Conservation (phyloP, 2,797 vertebrate species). For the Pteropus rufus region DNA sequence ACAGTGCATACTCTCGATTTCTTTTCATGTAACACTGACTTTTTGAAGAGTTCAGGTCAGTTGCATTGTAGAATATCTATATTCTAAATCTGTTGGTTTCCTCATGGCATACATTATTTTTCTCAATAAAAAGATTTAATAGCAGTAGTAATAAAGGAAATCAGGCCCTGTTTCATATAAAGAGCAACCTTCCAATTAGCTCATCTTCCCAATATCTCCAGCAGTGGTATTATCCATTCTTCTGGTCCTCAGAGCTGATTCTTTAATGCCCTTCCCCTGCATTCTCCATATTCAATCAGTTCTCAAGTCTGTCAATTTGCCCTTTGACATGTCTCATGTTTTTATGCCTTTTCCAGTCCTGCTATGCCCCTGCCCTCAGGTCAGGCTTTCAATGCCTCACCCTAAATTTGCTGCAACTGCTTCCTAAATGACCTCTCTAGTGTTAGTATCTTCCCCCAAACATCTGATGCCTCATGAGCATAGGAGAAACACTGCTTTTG, state of each 20-base stretch:
- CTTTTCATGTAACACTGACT: background rate
- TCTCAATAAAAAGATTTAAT: background rate
- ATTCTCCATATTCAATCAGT: background rate
- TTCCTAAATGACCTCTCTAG: background rate
- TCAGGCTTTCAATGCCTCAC: background rate
- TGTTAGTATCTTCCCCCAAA: background rate
- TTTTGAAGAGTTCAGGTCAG: constrained; percentile 1
- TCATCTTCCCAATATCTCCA: background rate
- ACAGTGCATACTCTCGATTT: background rate
- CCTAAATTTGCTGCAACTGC: background rate
- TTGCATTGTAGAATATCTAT: background rate
- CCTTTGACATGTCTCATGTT: background rate
- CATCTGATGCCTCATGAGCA: background rate
- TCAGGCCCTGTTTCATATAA: background rate
- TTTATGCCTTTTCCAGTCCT: background rate
- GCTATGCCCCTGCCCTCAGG: background rate
- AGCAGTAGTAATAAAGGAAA: background rate
- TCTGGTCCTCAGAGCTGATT: background rate
- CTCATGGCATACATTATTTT: background rate
- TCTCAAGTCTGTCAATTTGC: constrained; percentile 2
- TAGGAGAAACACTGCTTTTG: background rate
- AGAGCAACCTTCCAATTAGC: background rate
- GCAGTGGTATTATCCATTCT: background rate
- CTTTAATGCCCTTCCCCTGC: background rate
- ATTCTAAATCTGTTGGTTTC: background rate